A percentile compares a stretch with the other conserved stretches of the same genome.
Evolutionary conservation across 2,113 vertebrate genomes (phyloP).

Genomic region (Clarias batrachus): DNA sequence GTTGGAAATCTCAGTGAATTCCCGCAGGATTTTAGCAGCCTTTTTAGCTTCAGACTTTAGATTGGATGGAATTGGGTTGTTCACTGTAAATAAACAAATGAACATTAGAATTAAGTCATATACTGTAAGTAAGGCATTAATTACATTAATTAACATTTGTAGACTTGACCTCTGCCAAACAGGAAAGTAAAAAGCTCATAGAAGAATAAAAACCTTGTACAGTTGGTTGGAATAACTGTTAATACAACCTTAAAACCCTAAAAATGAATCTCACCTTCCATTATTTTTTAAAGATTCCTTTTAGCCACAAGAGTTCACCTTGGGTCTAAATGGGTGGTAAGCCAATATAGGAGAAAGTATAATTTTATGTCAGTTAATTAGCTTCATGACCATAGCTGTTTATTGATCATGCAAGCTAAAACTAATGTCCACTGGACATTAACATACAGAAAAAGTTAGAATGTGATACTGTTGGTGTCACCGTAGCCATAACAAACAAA

Average conservation of each 20-base stretch:
- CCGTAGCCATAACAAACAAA: not conserved
- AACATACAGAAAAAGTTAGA: not conserved
- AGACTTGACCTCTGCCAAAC: not conserved
- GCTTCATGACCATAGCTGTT: not conserved
- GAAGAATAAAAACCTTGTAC: not conserved
- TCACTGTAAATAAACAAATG: conserved; percentile 77
- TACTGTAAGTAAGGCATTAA: not conserved
- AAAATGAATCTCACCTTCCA: not conserved
- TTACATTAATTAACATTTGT: not conserved
- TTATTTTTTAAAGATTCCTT: not conserved
- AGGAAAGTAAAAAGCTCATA: not conserved
- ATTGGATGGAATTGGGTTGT: conserved; percentile 92
- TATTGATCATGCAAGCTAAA: not conserved
- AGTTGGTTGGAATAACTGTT: not conserved
- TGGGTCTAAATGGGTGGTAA: not conserved
- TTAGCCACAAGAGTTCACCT: not conserved
- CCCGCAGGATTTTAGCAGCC: conserved; percentile 91
- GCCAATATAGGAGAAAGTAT: not conserved
- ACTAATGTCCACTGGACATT: not conserved
- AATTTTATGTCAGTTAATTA: not conserved
- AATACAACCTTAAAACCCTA: not conserved
- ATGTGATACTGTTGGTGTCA: not conserved
- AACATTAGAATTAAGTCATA: not conserved
- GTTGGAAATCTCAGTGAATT: conserved; percentile 93
- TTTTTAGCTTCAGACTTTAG: conserved; percentile 94